A percentile compares a stretch with the other conserved stretches of the same genome.
These are phyloP conservation scores for Psephotus haematonotus DNA, from an alignment of 2,113 vertebrate genomes.

Conservation along the genomic window DNA sequence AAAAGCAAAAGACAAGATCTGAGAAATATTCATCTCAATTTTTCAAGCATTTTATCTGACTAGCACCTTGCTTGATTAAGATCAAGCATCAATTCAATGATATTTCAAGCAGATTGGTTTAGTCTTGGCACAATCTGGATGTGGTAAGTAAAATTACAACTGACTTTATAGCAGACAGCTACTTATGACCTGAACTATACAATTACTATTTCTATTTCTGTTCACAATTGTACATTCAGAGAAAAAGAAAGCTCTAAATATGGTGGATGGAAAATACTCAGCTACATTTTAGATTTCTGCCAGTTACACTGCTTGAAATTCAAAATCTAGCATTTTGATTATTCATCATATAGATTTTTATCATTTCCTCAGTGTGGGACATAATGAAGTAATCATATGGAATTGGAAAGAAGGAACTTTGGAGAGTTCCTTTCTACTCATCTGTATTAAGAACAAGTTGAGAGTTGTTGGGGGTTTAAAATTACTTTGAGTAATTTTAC, in stretches of 20 bases:
- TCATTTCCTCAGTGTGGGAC: background rate
- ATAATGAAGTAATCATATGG: background rate
- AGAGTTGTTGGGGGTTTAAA: background rate
- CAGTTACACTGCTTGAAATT: background rate
- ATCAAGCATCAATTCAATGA: background rate
- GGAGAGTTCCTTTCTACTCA: background rate
- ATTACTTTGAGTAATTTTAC: background rate
- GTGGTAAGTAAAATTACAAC: background rate
- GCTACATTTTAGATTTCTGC: background rate
- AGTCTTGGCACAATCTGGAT: background rate
- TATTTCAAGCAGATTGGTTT: constrained; percentile 10
- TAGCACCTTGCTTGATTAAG: background rate
- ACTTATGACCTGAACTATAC: background rate
- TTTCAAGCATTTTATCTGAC: background rate
- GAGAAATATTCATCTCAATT: background rate
- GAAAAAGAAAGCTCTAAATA: background rate
- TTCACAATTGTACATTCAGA: background rate
- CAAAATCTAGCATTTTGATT: background rate
- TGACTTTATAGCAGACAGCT: background rate
- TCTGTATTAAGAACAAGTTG: background rate
- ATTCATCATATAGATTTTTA: background rate
- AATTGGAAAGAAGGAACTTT: background rate
- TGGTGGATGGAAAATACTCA: background rate
- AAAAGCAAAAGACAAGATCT: background rate
- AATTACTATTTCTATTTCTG: background rate